A percentile compares a stretch with the other conserved stretches of the same genome.
Evolutionary conservation across 2,113 vertebrate species (phyloP).

Genomic region (Serilophus lunatus): DNA sequence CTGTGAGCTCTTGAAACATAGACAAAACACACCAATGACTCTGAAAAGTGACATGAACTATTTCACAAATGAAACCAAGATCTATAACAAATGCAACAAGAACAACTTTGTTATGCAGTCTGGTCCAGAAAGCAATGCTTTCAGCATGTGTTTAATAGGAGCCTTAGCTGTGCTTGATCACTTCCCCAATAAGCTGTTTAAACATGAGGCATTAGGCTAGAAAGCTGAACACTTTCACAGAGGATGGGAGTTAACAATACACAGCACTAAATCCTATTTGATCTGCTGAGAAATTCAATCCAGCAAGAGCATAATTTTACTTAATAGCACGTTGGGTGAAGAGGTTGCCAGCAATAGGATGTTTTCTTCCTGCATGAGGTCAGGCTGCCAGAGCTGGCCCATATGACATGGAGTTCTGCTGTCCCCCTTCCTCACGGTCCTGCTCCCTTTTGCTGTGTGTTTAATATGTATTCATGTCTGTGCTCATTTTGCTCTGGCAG

Average conservation of each 20-base stretch:
- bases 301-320: neutral
- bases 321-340: neutral
- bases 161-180: neutral
- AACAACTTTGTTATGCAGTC: neutral
- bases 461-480: neutral
- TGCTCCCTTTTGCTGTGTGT: neutral
- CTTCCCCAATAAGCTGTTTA: conserved; percentile 19
- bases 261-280: conserved; percentile 7
- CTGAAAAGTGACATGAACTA: neutral
- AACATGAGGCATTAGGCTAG: neutral
- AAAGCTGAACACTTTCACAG: neutral
- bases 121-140: neutral
- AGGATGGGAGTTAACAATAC: neutral
- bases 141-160: neutral
- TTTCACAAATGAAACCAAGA: neutral
- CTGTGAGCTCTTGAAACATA: neutral
- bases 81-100: neutral
- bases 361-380: conserved; percentile 11
- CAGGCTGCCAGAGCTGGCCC: neutral
- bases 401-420: conserved; percentile 7
- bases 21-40: neutral
- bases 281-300: neutral
- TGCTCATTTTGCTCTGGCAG: neutral
- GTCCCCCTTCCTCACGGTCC: neutral
- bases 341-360: neutral